A percentile compares a stretch with the other conserved stretches of the same genome.
phyloP scores from a whole-genome alignment of 2,888 invertebrate genomes.

The Penaeus monodon region DNA sequence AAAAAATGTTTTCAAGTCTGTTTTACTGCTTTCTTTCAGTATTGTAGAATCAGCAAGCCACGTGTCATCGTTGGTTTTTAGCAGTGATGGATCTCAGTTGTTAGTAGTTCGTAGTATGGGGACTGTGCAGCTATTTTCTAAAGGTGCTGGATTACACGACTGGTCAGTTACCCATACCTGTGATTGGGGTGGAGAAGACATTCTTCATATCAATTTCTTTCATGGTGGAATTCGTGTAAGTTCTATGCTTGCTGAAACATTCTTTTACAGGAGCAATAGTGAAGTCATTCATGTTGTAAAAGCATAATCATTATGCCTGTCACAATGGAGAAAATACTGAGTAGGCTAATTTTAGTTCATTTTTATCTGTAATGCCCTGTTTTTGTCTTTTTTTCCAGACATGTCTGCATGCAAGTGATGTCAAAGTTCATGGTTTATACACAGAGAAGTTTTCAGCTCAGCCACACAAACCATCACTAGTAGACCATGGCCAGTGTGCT shows the following conservation, averaged over 20 bases:
- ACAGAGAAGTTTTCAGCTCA: conserved; percentile 55
- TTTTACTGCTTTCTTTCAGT: conserved; percentile 15
- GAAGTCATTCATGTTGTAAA: not conserved
- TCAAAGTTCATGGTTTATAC: conserved; percentile 48
- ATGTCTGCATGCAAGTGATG: conserved; percentile 46
- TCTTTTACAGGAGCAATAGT: not conserved
- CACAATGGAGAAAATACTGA: too few species aligned
- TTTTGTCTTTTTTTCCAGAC: conserved; percentile 31
- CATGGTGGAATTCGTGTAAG: conserved; percentile 57
- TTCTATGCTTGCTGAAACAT: not conserved
- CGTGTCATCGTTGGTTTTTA: conserved; percentile 47
- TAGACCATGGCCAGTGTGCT: conserved; percentile 53
- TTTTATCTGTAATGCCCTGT: too few species aligned
- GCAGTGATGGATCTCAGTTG: conserved; percentile 50
- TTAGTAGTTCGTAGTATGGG: conserved; percentile 51
- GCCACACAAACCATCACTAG: conserved; percentile 48
- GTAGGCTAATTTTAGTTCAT: too few species aligned
- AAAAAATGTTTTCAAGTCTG: not conserved
- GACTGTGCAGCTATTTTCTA: conserved; percentile 45
- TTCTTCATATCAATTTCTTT: conserved; percentile 56
- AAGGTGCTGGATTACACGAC: conserved; percentile 48
- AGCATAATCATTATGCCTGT: too few species aligned
- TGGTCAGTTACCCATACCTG: conserved; percentile 48
- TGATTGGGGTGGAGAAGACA: conserved; percentile 60
- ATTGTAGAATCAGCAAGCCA: conserved; percentile 50